Conservation (phyloP, 2,797 vertebrate species). For the Sebastes umbrosus region DNA sequence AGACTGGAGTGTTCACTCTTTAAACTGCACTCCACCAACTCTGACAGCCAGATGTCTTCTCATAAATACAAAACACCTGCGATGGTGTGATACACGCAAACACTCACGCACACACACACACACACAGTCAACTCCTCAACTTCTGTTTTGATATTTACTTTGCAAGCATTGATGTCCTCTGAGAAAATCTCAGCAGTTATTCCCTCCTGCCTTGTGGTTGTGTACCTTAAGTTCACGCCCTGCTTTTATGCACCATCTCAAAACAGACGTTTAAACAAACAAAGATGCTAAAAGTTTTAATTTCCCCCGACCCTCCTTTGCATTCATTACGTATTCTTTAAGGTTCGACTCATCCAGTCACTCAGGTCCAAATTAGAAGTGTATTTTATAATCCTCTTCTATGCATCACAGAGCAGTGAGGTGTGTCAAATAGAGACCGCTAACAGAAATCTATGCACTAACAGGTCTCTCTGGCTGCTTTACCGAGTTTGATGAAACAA, state of each 20-base stretch:
- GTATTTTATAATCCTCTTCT: constrained; percentile 14
- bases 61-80: constrained; percentile 45
- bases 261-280: background rate
- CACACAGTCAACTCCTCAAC: background rate
- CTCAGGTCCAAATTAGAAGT: constrained; percentile 30
- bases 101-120: background rate
- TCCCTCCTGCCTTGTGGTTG: background rate
- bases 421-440: constrained; percentile 30
- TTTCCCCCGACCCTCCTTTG: constrained; percentile 42
- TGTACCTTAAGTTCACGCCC: background rate
- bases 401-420: constrained; percentile 23
- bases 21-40: background rate
- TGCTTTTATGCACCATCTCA: background rate
- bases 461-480: background rate
- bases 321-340: constrained; percentile 30
- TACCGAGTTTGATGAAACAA: background rate
- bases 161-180: constrained; percentile 23
- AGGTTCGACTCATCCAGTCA: constrained; percentile 23
- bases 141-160: constrained; percentile 39
- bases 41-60: constrained; percentile 41
- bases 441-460: background rate
- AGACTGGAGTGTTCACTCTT: background rate
- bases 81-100: background rate
- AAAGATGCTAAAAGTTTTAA: constrained; percentile 36
- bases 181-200: background rate